phyloP scores from a whole-genome alignment of 2,797 vertebrate genomes.

The Rachycentron canadum region DNA sequence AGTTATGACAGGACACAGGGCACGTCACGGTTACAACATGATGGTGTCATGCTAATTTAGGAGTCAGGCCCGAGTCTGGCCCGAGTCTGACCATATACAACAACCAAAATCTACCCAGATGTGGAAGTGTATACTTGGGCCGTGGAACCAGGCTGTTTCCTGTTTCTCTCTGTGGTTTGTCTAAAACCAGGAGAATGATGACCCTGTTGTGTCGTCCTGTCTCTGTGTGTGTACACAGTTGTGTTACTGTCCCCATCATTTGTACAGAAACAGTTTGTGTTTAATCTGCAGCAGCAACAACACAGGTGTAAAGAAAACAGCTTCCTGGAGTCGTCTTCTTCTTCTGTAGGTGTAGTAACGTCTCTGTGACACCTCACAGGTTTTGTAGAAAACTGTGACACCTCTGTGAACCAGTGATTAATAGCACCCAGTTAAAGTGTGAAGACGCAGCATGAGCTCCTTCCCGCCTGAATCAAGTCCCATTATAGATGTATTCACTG shows the following conservation, averaged over 20 bases:
- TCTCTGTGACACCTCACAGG: slow-evolving; percentile 11
- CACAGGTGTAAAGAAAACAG: neutral
- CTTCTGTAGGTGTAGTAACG: slow-evolving; percentile 19
- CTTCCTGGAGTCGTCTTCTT: slow-evolving; percentile 26
- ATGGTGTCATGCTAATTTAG: too few species aligned
- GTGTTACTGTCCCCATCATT: too few species aligned
- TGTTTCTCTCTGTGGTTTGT: too few species aligned
- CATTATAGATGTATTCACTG: slow-evolving; percentile 31
- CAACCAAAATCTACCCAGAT: too few species aligned
- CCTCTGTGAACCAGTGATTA: slow-evolving; percentile 53
- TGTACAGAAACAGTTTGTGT: slow-evolving; percentile 10
- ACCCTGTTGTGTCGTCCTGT: neutral
- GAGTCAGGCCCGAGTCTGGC: too few species aligned
- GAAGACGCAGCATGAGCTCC: slow-evolving; percentile 19
- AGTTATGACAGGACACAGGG: too few species aligned
- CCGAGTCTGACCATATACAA: too few species aligned
- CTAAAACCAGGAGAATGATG: too few species aligned
- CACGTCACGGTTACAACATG: too few species aligned
- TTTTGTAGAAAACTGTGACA: slow-evolving; percentile 26
- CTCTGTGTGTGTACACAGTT: slow-evolving; percentile 12
- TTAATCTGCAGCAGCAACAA: neutral
- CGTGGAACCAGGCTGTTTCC: too few species aligned
- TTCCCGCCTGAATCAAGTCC: slow-evolving; percentile 24
- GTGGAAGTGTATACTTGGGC: too few species aligned
- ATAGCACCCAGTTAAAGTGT: slow-evolving; percentile 48